phyloP scores from a whole-genome alignment of 2,888 invertebrate genomes.

The Orthonychiurus folsomi region DNA sequence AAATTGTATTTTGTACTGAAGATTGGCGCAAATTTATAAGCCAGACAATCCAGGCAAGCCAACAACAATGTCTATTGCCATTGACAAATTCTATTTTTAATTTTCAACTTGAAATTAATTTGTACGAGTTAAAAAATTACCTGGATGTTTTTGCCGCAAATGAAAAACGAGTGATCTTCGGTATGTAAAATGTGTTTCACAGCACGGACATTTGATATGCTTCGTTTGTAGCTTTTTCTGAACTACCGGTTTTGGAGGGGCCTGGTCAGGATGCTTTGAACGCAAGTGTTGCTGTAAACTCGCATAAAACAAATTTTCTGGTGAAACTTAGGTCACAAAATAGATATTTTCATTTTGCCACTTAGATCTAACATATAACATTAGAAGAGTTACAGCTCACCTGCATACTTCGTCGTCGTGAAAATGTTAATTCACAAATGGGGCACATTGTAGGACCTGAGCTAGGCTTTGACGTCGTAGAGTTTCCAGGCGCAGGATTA shows the following conservation, averaged over 20 bases:
- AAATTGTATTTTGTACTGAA: too few species aligned
- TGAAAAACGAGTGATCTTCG: neutral
- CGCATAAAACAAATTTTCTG: too few species aligned
- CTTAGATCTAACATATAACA: too few species aligned
- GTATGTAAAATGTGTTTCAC: neutral
- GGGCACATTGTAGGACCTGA: neutral
- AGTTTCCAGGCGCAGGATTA: neutral
- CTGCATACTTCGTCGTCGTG: neutral
- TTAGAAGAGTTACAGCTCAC: too few species aligned
- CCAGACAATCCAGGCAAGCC: too few species aligned
- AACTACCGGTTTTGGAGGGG: neutral
- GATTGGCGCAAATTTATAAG: too few species aligned
- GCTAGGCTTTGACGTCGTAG: neutral
- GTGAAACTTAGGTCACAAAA: too few species aligned
- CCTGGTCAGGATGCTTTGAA: neutral
- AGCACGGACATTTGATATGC: neutral
- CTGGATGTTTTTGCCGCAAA: neutral
- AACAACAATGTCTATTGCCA: too few species aligned
- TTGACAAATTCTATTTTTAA: too few species aligned
- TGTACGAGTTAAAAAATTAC: too few species aligned
- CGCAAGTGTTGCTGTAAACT: neutral
- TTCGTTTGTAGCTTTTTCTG: neutral
- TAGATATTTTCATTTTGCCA: too few species aligned
- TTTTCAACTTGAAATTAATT: too few species aligned
- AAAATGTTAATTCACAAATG: neutral